phyloP scores from a whole-genome alignment of 2,113 vertebrate species.

The Pholis gunnellus region DNA sequence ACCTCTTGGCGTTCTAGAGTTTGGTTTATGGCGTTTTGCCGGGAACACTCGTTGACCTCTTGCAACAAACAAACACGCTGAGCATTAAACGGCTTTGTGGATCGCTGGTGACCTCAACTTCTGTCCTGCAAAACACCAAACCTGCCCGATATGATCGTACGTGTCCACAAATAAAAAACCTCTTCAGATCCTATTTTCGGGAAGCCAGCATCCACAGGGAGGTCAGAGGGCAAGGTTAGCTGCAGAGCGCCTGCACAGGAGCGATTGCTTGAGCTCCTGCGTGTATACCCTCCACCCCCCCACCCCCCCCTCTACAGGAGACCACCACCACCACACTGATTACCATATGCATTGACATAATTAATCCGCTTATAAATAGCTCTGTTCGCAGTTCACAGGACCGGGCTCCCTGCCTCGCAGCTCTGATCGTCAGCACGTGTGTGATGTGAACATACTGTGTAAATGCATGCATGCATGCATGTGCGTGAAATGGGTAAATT shows the following conservation, averaged over 20 bases:
- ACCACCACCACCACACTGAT: constrained; percentile 62
- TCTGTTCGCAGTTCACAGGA: constrained; percentile 57
- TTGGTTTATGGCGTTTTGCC: no score
- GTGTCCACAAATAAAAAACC: background rate
- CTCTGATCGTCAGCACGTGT: constrained; percentile 12
- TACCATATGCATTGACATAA: constrained; percentile 78
- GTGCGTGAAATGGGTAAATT: background rate
- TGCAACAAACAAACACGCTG: no score
- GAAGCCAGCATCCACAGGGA: background rate
- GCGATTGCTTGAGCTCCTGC: background rate
- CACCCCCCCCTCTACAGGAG: constrained; percentile 38
- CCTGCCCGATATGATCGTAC: background rate
- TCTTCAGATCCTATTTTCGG: background rate
- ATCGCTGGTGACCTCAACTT: background rate
- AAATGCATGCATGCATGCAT: background rate
- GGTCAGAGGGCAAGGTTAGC: constrained; percentile 33
- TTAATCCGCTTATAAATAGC: constrained; percentile 78
- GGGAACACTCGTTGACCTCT: no score
- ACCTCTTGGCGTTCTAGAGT: no score
- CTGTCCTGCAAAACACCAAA: background rate
- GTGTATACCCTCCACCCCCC: constrained; percentile 18
- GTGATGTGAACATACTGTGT: constrained; percentile 6
- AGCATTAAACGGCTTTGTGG: background rate
- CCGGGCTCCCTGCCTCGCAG: constrained; percentile 42
- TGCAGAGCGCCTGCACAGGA: background rate